Percentiles rank a stretch among this genome's conserved stretches.
Conservation (phyloP, 1,140 invertebrate species). For the Brachionus rubens region DNA sequence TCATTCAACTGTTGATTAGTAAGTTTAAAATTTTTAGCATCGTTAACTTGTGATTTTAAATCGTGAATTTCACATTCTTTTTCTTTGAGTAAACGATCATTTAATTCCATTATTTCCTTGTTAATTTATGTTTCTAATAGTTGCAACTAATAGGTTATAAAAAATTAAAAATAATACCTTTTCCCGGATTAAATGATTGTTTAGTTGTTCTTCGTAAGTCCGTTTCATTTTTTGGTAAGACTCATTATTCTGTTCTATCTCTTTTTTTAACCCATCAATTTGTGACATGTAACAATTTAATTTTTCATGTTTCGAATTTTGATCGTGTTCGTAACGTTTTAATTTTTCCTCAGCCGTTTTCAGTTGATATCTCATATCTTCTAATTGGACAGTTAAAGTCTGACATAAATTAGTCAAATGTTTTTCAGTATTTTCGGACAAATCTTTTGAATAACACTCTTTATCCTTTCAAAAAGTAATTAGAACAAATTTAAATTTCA, state of each 20-base stretch:
- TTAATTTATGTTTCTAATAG: slow-evolving; percentile 6
- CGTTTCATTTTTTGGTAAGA: slow-evolving; percentile 42
- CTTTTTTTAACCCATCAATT: slow-evolving; percentile 39
- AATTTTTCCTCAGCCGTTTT: slow-evolving; percentile 27
- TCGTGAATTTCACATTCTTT: slow-evolving; percentile 24
- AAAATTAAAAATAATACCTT: slow-evolving; percentile 9
- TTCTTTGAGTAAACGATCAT: slow-evolving; percentile 12
- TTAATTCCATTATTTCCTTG: slow-evolving; percentile 30
- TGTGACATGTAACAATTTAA: slow-evolving; percentile 2
- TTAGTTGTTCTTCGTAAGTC: slow-evolving; percentile 31
- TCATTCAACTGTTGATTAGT: slow-evolving; percentile 32
- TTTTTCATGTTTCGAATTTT: slow-evolving; percentile 3
- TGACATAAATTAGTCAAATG: slow-evolving; percentile 44
- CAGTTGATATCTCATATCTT: slow-evolving; percentile 2
- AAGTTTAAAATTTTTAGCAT: not conserved
- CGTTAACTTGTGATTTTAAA: slow-evolving; percentile 18
- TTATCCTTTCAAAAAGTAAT: slow-evolving; percentile 16
- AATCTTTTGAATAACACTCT: not conserved
- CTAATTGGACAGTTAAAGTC: slow-evolving; percentile 19
- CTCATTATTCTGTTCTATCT: slow-evolving; percentile 16
- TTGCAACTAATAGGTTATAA: slow-evolving; percentile 8
- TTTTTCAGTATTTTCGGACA: slow-evolving; percentile 3
- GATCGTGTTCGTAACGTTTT: not conserved
- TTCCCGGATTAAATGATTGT: slow-evolving; percentile 21
- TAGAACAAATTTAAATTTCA: not conserved